Evolutionary conservation across 2,888 invertebrate species (phyloP), one percentile per base, ranked within the genome.

Genomic region (Hybos culiciformis): DNA sequence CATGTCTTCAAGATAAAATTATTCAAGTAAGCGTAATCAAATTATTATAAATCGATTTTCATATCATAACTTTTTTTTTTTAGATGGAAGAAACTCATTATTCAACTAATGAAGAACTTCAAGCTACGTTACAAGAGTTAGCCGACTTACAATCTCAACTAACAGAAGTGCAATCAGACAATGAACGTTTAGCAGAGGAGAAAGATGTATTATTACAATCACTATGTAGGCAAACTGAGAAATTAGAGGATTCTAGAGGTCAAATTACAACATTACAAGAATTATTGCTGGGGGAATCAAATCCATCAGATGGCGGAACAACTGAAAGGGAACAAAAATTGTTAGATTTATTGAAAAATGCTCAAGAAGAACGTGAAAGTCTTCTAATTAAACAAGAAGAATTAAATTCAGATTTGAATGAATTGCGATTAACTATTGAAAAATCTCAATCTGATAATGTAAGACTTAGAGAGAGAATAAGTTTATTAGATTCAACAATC

Each of bases 91-190:
- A 67, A 50, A 67, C 66, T 3, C 65, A 66, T 60, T 73, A 59
- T 62, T 88, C 88, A 49, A 91, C 90, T 45, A 87, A 85, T 60
- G 90, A 91, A 65, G 91, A 91, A 64, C 70, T 91, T 5, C 92
- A 93, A 68, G 93, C 93, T 1, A 94, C 93, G 0, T 70, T 94
- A 37, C 92, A 92, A 54, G 93, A 94, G 67, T 69, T 92, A 48
- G 83, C 88, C 9, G 92, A 93, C 63, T 70, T 93, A 31, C 91
- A 93, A 66, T 74, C 83, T 6, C 87, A 88, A 65, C 70, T 92
- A 48, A 80, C 80, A 17, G 90, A 91, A 59, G 74, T 91, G 4
- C 88, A 88, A 61, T 76, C 82, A 5, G 90, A 91, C 61, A 91
- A 91, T 66, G 86, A 88, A 55, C 75, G 85, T 44, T 71, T 93